Evolutionary conservation across 2,888 invertebrate genomes (phyloP).

Genomic region (Amphipoea lucens): DNA sequence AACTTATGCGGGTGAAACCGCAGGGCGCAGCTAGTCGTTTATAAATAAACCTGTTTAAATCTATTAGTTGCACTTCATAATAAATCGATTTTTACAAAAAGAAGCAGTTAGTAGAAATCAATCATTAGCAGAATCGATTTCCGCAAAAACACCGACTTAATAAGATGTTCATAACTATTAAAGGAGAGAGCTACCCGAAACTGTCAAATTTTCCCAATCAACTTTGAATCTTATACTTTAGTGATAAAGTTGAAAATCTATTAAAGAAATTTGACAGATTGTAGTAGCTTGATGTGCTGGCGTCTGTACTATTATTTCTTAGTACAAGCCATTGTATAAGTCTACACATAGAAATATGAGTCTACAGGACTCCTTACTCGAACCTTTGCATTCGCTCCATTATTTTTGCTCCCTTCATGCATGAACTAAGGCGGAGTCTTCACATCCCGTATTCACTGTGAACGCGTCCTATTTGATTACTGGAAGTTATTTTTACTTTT

Average conservation of each 20-base stretch:
- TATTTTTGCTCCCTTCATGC: conserved; percentile 28
- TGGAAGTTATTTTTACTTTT: conserved; percentile 59
- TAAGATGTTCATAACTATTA: not conserved
- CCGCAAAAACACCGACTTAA: not conserved
- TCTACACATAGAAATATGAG: conserved; percentile 8
- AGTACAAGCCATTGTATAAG: not conserved
- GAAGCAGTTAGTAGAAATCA: not conserved
- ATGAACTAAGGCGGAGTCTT: conserved; percentile 17
- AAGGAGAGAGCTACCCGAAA: not conserved
- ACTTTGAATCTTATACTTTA: too few species aligned
- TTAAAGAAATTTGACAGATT: too few species aligned
- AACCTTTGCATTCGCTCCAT: conserved; percentile 20
- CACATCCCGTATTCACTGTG: conserved; percentile 48
- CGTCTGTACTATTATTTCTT: not conserved
- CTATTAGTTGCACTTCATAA: not conserved
- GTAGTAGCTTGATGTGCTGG: too few species aligned
- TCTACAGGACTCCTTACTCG: conserved; percentile 16
- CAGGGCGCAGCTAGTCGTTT: too few species aligned
- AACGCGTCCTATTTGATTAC: conserved; percentile 59
- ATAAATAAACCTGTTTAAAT: not conserved
- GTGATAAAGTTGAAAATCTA: too few species aligned
- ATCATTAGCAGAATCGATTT: not conserved
- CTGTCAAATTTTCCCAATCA: too few species aligned
- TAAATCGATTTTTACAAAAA: not conserved
- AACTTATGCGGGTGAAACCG: too few species aligned